Evolutionary conservation across 2,797 vertebrate genomes (phyloP), one percentile per base, ranked within the genome.

Genomic region (Lagocephalus sceleratus): DNA sequence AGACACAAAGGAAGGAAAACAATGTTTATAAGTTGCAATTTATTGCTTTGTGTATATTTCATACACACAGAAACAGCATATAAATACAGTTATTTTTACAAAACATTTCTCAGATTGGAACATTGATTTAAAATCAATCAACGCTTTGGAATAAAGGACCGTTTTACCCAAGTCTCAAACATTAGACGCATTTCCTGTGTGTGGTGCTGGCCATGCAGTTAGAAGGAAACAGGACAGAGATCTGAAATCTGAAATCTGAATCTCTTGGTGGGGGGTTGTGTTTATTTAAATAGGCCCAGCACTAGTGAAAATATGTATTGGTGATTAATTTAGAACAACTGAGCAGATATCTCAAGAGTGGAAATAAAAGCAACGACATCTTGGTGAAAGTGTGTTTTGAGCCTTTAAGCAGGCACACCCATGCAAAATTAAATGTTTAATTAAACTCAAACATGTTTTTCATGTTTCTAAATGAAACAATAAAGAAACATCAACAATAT

Each of bases 341-440:
- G 35, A 62, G 48, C 51, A 42, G 50, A 57, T 20, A 54, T 59
- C 22, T 23, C 19, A 49, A 26, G 1, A 9, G 47, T 26, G 40
- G 17, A 68, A 16, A 56, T 20, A 25, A 63, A 67, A 41, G 17
- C 2, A 5, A 14, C 32, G 32, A 59, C 14, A 17, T 14, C 43
- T 48, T 32, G 23, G 43, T 38, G 20, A 3, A 16, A 55, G 42
- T 55, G 46, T 1, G 9, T 45, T 17, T 42, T 55, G 26, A 70
- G 47, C 11, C 16, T 68, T 70, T 23, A 53, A 54, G 10, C 26
- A 15, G 53, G 20, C 50, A 73, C 50, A 52, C 17, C 39, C 73
- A 82, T 76, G 81, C 75, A 76, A 79, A 79, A 79, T 57, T 1
- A 79, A 73, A 82, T 60, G 76, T 85, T 82, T 63, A 78, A 78